phyloP scores from a whole-genome alignment of 2,888 invertebrate species.

The Idaea straminata region DNA sequence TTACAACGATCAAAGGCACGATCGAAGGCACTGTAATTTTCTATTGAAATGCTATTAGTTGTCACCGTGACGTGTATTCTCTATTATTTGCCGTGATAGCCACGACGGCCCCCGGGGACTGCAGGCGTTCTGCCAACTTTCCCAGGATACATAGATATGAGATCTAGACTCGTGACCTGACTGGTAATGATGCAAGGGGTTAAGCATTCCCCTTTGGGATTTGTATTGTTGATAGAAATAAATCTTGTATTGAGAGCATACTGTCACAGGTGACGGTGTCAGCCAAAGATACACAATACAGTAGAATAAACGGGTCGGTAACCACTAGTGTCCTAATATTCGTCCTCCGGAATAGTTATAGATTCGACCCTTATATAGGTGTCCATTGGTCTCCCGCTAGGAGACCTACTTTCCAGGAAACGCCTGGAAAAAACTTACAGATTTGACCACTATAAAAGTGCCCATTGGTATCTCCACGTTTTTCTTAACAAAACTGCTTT shows the following conservation, averaged over 20 bases:
- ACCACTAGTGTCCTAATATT: too few relatives aligned
- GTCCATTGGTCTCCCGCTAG: too few relatives aligned
- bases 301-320: background rate
- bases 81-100: constrained; percentile 28
- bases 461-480: too few relatives aligned
- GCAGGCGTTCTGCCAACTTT: constrained; percentile 34
- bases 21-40: constrained; percentile 15
- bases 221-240: constrained; percentile 33
- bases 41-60: constrained; percentile 18
- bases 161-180: constrained; percentile 45
- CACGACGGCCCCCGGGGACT: constrained; percentile 23
- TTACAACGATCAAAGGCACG: constrained; percentile 14
- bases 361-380: too few relatives aligned
- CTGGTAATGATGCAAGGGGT: constrained; percentile 35
- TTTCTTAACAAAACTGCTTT: too few relatives aligned
- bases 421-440: too few relatives aligned
- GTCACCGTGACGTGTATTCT: constrained; percentile 23
- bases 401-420: too few relatives aligned
- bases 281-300: background rate
- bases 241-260: constrained; percentile 10
- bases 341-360: too few relatives aligned
- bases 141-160: constrained; percentile 35
- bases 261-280: background rate
- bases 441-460: too few relatives aligned
- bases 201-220: constrained; percentile 15